Percentiles rank a stretch among this genome's conserved stretches.
phyloP scores from a whole-genome alignment of 2,797 vertebrate genomes.

The Xenentodon cancila region DNA sequence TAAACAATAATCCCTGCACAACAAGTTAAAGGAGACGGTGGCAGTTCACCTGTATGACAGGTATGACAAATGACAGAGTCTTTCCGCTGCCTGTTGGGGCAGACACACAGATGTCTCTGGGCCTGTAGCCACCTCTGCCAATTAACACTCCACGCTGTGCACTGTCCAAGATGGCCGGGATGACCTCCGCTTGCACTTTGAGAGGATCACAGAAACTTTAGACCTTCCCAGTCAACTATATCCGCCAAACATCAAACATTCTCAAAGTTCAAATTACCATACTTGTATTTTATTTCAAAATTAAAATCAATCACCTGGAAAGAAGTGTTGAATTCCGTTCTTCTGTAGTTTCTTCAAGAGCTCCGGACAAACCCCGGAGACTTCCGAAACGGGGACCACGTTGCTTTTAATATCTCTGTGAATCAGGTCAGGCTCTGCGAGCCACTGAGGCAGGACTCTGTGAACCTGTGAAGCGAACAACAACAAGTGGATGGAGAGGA shows the following conservation, averaged over 20 bases:
- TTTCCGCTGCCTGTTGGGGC: conserved; percentile 98
- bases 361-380: conserved; percentile 81
- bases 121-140: conserved; percentile 88
- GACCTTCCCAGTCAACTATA: not conserved
- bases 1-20: too few species aligned
- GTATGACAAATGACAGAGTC: conserved; percentile 93
- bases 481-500: not conserved
- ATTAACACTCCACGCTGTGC: conserved; percentile 81
- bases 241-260: not conserved
- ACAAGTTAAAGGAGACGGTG: not conserved
- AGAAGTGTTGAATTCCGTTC: conserved; percentile 87
- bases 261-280: not conserved
- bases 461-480: conserved; percentile 78
- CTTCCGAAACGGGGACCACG: conserved; percentile 76
- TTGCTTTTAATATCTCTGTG: conserved; percentile 85
- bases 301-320: conserved; percentile 85
- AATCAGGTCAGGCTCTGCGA: conserved; percentile 87
- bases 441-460: conserved; percentile 90
- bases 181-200: conserved; percentile 92
- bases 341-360: conserved; percentile 83
- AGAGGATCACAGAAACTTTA: not conserved
- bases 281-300: too few species aligned
- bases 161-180: conserved; percentile 88
- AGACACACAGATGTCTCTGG: conserved; percentile 93
- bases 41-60: conserved; percentile 89